Base-by-base conservation (phyloP, 1,140 invertebrate species). In the Pachyrhynchus sulphureomaculatus region DNA sequence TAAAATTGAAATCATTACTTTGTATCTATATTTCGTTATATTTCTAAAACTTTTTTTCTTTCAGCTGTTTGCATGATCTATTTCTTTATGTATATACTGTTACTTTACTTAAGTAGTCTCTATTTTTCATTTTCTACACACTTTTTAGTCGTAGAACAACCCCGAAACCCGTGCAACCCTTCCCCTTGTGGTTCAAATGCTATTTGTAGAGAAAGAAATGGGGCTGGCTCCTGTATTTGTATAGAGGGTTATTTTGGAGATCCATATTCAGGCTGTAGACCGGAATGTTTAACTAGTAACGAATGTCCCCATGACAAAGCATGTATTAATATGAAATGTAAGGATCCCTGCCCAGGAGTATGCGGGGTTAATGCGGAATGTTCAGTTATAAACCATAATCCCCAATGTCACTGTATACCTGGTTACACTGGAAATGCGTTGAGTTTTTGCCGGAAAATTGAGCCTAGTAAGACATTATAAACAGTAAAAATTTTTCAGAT, bases 321-420 rank as follows among this genome's bases (percentile, higher is more conserved):
- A 52, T 95, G 92, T 74, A 82, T 88, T 24, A 88, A 87, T 71
- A 90, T 89, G 75, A 91, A 91, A 77, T 94, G 91, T 74, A 80
- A 83, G 66, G 84, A 93, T 77, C 90, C 90, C 13, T 94, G 91
- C 74, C 79, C 82, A 53, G 89, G 88, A 56, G 83, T 83, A 47
- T 91, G 91, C 77, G 92, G 91, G 33, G 76, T 89, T 39, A 91
- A 92, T 75, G 87, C 92, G 12, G 82, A 89, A 71, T 95, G 92
- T 77, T 84, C 83, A 70, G 89, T 93, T 18, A 82, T 86, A 45
- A 90, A 92, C 78, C 92, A 94, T 80, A 84, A 86, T 69, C 88
- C 91, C 60, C 83, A 87, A 37, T 94, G 92, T 75, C 84, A 81
- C 63, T 93, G 91, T 78, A 75, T 86, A 9, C 78, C 82, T 55